Conservation (phyloP, 1,140 invertebrate species). For the Hyphantria cunea region DNA sequence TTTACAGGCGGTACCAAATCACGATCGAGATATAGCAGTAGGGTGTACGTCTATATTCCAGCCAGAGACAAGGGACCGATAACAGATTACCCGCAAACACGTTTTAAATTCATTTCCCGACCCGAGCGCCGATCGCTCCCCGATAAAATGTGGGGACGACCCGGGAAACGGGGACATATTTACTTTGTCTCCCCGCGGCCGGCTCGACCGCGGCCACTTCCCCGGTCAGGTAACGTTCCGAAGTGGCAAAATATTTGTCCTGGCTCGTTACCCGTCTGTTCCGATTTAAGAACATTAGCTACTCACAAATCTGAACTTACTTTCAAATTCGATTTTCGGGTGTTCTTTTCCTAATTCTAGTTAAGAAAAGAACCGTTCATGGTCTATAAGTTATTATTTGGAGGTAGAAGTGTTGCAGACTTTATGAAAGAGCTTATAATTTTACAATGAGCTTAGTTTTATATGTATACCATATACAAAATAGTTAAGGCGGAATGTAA, state of each 20-base stretch:
- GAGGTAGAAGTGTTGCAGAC: too few relatives aligned
- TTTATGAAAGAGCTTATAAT: too few relatives aligned
- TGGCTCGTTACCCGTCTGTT: conserved; percentile 64
- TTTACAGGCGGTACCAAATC: conserved; percentile 48
- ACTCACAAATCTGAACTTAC: conserved; percentile 51
- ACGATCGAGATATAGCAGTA: conserved; percentile 56
- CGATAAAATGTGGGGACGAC: conserved; percentile 79
- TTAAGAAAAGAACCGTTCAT: not conserved
- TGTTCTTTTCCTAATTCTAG: conserved; percentile 25
- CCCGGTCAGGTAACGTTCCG: conserved; percentile 73
- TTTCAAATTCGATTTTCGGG: conserved; percentile 35
- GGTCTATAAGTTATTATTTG: too few relatives aligned
- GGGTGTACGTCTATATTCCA: conserved; percentile 76
- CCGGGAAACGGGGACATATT: conserved; percentile 77
- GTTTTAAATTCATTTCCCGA: conserved; percentile 82
- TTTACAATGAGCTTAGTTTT: too few relatives aligned
- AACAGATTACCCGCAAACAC: conserved; percentile 82
- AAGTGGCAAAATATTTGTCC: conserved; percentile 79
- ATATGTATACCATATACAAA: too few relatives aligned
- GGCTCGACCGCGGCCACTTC: conserved; percentile 67
- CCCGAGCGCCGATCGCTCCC: conserved; percentile 76
- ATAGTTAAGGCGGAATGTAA: too few relatives aligned
- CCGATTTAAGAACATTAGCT: conserved; percentile 70
- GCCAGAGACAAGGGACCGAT: conserved; percentile 79
- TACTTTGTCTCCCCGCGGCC: conserved; percentile 75